Conservation (phyloP, 2,888 invertebrate genomes). For the Apamea monoglypha region DNA sequence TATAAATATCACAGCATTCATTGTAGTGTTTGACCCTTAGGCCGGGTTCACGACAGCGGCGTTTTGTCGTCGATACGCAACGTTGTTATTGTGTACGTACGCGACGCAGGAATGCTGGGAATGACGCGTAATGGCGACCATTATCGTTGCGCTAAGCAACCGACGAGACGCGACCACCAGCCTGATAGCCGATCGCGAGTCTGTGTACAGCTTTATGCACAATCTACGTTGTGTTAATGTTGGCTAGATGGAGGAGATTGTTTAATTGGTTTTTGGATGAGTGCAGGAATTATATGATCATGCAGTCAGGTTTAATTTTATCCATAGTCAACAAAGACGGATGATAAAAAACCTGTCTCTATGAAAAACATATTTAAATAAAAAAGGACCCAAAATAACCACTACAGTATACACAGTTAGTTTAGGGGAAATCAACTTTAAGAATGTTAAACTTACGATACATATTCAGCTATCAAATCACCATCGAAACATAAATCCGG, state of each 20-base stretch:
- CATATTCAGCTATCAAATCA: conserved; percentile 47
- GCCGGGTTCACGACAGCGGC: conserved; percentile 56
- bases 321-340: neutral
- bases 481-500: conserved; percentile 40
- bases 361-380: neutral
- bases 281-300: neutral
- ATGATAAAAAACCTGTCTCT: neutral
- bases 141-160: conserved; percentile 76
- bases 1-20: conserved; percentile 59
- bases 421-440: conserved; percentile 22
- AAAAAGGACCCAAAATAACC: conserved; percentile 21
- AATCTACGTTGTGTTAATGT: conserved; percentile 18
- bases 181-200: conserved; percentile 65
- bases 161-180: conserved; percentile 74
- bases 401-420: neutral
- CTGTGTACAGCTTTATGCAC: conserved; percentile 42
- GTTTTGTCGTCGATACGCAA: conserved; percentile 66
- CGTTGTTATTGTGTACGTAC: conserved; percentile 67
- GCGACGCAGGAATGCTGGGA: conserved; percentile 72
- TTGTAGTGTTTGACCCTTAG: conserved; percentile 59
- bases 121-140: conserved; percentile 75
- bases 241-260: conserved; percentile 5
- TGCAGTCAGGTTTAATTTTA: neutral
- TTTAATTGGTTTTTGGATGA: neutral
- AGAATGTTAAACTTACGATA: conserved; percentile 34